Evolutionary conservation across 2,888 invertebrate species (phyloP).

Genomic region (Mesopsocus fuscifrons): DNA sequence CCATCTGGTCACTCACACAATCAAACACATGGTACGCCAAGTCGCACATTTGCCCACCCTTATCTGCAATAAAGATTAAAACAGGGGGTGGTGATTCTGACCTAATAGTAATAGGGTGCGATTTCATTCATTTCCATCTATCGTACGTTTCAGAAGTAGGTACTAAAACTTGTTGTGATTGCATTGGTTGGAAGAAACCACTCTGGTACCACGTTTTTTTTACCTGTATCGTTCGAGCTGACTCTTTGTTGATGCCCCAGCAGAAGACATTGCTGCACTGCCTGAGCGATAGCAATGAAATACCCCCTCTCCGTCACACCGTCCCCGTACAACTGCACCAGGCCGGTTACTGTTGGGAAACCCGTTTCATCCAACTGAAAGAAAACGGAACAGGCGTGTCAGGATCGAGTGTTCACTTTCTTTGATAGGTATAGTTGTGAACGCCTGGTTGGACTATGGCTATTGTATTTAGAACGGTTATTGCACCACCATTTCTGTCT

Average conservation of each 20-base stretch:
- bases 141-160: too few species aligned
- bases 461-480: too few species aligned
- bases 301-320: conserved; percentile 60
- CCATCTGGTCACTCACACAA: conserved; percentile 59
- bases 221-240: conserved; percentile 19
- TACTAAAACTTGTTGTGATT: too few species aligned
- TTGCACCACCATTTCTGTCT: too few species aligned
- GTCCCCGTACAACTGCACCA: conserved; percentile 52
- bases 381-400: not conserved
- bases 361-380: conserved; percentile 51
- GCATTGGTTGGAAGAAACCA: too few species aligned
- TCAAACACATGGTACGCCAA: conserved; percentile 61
- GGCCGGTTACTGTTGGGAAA: conserved; percentile 52
- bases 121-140: too few species aligned
- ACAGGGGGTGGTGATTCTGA: too few species aligned
- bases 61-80: conserved; percentile 30
- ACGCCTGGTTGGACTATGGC: too few species aligned
- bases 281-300: conserved; percentile 51
- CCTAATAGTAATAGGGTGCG: too few species aligned
- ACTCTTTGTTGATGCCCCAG: conserved; percentile 29
- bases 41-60: conserved; percentile 48
- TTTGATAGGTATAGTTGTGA: too few species aligned
- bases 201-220: too few species aligned
- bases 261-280: conserved; percentile 46
- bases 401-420: too few species aligned